Evolutionary conservation across 1,140 invertebrate species (phyloP).

Genomic region (Apis dorsata): DNA sequence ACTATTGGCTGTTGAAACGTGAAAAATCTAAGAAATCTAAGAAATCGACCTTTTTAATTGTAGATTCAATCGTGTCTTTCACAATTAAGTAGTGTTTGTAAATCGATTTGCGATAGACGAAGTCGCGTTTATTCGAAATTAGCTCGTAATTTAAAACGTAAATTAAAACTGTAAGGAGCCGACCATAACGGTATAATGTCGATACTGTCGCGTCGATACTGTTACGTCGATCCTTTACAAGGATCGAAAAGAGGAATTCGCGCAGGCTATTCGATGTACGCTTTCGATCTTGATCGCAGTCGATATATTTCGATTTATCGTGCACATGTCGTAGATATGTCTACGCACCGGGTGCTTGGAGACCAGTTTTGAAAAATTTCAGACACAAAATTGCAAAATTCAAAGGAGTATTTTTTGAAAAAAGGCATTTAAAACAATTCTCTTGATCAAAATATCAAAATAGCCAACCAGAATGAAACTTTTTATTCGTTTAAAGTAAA

Average conservation of each 20-base stretch:
- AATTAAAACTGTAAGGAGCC: background rate
- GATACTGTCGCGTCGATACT: background rate
- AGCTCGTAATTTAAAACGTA: conserved; percentile 16
- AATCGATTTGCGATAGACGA: conserved; percentile 60
- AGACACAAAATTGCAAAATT: background rate
- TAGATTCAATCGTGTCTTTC: conserved; percentile 75
- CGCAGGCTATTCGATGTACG: conserved; percentile 20
- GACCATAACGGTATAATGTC: background rate
- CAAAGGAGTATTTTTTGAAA: background rate
- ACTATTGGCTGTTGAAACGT: background rate
- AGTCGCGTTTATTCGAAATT: conserved; percentile 35
- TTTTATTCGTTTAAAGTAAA: too few relatives aligned
- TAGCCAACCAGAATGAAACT: too few relatives aligned
- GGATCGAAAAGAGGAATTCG: background rate
- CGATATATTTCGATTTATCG: conserved; percentile 60
- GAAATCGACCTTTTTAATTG: conserved; percentile 51
- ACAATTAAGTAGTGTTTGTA: conserved; percentile 68
- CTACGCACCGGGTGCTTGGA: conserved; percentile 52
- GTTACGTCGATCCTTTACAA: background rate
- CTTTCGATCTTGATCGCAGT: conserved; percentile 42
- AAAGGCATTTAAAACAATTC: too few relatives aligned
- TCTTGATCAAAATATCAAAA: too few relatives aligned
- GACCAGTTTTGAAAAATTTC: conserved; percentile 41
- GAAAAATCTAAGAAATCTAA: background rate
- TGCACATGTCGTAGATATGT: conserved; percentile 68